A percentile compares a stretch with the other conserved stretches of the same genome.
These are phyloP conservation scores for Melanaphis sacchari DNA, from an alignment of 1,140 invertebrate species.

Conservation along the genomic window DNA sequence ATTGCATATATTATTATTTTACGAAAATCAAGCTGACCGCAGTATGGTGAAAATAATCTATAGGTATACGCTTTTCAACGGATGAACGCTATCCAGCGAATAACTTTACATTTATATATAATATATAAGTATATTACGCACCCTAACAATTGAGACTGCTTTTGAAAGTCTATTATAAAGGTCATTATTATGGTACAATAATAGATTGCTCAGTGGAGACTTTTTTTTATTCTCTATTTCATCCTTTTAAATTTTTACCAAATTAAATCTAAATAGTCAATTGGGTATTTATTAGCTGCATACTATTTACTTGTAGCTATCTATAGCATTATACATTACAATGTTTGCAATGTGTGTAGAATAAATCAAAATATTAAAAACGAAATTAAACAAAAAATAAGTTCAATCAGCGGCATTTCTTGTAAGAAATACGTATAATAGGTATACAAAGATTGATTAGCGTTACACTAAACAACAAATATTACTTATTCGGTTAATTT, in stretches of 20 bases:
- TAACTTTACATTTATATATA: background rate
- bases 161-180: conserved; percentile 8
- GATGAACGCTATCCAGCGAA: background rate
- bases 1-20: background rate
- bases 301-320: background rate
- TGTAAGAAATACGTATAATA: background rate
- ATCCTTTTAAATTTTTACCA: background rate
- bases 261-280: background rate
- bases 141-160: background rate
- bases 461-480: background rate
- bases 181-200: background rate
- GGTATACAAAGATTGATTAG: background rate
- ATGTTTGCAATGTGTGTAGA: background rate
- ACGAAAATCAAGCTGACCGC: background rate
- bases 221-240: background rate
- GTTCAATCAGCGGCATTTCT: no score
- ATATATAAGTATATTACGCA: no score
- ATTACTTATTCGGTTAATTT: background rate
- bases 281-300: background rate
- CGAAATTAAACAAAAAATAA: background rate
- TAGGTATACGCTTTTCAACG: background rate
- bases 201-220: background rate
- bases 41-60: background rate
- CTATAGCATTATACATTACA: background rate
- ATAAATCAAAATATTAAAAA: background rate